A percentile compares a stretch with the other conserved stretches of the same genome.
phyloP scores from a whole-genome alignment of 2,888 invertebrate genomes.

The Rhodophaea formosa region DNA sequence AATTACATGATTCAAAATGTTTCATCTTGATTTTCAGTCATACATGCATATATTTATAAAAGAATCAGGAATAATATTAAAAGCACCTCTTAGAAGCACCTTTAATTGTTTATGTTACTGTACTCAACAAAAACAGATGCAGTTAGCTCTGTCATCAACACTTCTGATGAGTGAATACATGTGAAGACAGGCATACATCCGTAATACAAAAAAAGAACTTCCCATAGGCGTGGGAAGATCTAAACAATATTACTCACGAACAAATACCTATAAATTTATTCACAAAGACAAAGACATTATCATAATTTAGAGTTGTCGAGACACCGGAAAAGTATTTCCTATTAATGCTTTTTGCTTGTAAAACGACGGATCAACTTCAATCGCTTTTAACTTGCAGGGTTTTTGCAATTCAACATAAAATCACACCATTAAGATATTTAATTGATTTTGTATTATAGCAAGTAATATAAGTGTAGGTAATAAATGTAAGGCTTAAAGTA shows the following conservation, averaged over 20 bases:
- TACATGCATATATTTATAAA: no score
- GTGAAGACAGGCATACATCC: conserved; percentile 7
- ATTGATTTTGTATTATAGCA: no score
- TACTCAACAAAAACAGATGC: conserved; percentile 14
- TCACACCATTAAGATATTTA: no score
- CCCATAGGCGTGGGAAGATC: conserved; percentile 15
- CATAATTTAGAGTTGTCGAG: conserved; percentile 1
- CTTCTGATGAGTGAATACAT: conserved; percentile 3
- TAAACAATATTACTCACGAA: conserved; percentile 10
- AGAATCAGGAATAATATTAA: no score
- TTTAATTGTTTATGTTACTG: no score
- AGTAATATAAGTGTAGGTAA: no score
- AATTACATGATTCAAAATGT: no score
- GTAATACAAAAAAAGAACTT: conserved; percentile 14
- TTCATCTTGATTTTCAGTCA: no score
- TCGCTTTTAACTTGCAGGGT: neutral
- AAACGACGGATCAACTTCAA: neutral
- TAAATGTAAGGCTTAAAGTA: no score
- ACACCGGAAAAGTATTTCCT: conserved; percentile 8
- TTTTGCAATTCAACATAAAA: no score
- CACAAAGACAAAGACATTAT: conserved; percentile 1
- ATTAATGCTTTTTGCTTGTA: conserved; percentile 8
- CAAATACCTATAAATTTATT: conserved; percentile 4
- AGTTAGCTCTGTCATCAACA: conserved; percentile 19
- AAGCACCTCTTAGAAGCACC: no score